phyloP scores from a whole-genome alignment of 1,140 invertebrate genomes.

The Lanistes nyassanus region DNA sequence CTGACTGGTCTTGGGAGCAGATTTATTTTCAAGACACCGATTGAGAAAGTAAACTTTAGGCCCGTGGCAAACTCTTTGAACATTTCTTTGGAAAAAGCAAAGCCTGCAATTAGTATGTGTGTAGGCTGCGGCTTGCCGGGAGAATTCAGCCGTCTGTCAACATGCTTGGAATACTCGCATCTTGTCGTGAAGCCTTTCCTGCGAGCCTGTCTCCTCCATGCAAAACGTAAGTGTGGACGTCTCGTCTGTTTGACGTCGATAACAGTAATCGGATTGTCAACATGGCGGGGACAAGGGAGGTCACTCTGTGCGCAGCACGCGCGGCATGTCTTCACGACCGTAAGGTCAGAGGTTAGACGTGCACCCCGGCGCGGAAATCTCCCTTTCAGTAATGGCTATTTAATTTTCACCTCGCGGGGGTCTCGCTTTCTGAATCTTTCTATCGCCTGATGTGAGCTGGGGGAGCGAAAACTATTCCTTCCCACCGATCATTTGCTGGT shows the following conservation, averaged over 20 bases:
- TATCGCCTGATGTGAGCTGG: too few relatives aligned
- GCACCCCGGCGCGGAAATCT: not conserved
- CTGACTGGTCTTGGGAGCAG: too few relatives aligned
- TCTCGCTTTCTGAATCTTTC: too few relatives aligned
- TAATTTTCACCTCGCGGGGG: not conserved
- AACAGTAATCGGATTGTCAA: not conserved
- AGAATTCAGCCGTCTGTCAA: too few relatives aligned
- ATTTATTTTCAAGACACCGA: too few relatives aligned
- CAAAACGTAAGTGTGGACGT: not conserved
- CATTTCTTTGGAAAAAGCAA: too few relatives aligned
- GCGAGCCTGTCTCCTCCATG: not conserved
- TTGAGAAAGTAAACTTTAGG: too few relatives aligned
- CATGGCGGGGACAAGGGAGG: slow-evolving; percentile 8
- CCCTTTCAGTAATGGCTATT: not conserved
- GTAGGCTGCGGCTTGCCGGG: too few relatives aligned
- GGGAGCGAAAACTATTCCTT: too few relatives aligned
- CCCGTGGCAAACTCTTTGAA: too few relatives aligned
- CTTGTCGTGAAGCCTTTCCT: slow-evolving; percentile 1
- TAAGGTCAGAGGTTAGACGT: slow-evolving; percentile 1
- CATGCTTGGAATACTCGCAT: not conserved
- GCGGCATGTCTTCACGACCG: slow-evolving; percentile 3
- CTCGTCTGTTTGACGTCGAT: not conserved
- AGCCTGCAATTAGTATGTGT: too few relatives aligned
- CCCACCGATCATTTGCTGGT: too few relatives aligned
- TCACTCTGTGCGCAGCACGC: slow-evolving; percentile 4